Evolutionary conservation across 2,113 vertebrate species (phyloP).

Genomic region (Brachionichthys hirsutus): DNA sequence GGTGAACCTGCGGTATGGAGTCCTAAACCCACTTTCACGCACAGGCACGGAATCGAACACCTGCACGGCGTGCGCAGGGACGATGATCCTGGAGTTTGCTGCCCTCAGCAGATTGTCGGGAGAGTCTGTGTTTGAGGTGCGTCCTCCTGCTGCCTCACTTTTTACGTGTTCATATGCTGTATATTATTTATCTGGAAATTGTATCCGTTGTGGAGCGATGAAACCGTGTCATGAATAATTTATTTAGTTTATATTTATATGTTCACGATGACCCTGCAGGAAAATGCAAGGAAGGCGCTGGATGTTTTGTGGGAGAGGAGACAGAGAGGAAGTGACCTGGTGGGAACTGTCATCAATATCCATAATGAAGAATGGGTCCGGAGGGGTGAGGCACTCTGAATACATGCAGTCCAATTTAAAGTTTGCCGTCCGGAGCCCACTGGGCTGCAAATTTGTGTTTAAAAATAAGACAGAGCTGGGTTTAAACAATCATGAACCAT

Average conservation of each 20-base stretch:
- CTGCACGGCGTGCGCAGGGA: conserved; percentile 97
- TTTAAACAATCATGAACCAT: too few relatives aligned
- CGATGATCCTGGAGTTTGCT: conserved; percentile 97
- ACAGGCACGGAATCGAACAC: conserved; percentile 97
- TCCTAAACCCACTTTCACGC: conserved; percentile 82
- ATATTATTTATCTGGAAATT: too few relatives aligned
- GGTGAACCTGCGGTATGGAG: conserved; percentile 96
- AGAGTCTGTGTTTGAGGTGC: conserved; percentile 93
- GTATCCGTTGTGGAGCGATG: too few relatives aligned
- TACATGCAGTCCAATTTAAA: too few relatives aligned
- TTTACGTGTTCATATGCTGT: too few relatives aligned
- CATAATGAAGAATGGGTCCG: conserved; percentile 95
- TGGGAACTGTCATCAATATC: conserved; percentile 97
- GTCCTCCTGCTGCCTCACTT: not conserved
- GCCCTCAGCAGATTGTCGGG: conserved; percentile 96
- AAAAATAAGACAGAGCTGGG: too few relatives aligned
- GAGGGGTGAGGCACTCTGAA: conserved; percentile 63
- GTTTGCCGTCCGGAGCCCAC: too few relatives aligned
- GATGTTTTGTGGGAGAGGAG: conserved; percentile 98
- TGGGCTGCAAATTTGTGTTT: too few relatives aligned
- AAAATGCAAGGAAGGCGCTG: conserved; percentile 91
- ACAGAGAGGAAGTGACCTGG: conserved; percentile 94
- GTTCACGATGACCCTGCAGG: conserved; percentile 65
- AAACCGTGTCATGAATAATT: too few relatives aligned
- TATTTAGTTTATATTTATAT: too few relatives aligned